Evolutionary conservation across 2,888 invertebrate species (phyloP), one percentile per base, ranked within the genome.

Genomic region (Scelioninae gen. 2): DNA sequence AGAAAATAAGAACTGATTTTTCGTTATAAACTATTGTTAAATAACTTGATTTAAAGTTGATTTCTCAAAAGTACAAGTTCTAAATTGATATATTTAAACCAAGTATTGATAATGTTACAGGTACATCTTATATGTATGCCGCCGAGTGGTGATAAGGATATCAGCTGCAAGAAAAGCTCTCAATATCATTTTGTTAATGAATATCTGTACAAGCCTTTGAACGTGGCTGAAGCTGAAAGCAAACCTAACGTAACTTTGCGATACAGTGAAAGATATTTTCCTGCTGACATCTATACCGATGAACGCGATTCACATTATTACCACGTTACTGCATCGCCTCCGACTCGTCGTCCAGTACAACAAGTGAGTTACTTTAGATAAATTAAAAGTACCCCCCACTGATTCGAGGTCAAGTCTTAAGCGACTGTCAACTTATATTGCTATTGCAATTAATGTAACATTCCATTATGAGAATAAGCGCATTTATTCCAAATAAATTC

Each of bases 71-170:
- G n/a, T n/a, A n/a, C n/a, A n/a, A n/a, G n/a, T n/a, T n/a, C n/a
- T n/a, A n/a, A n/a, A n/a, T n/a, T n/a, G n/a, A n/a, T n/a, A n/a
- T n/a, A n/a, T n/a, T n/a, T n/a, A n/a, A n/a, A n/a, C n/a, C n/a
- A n/a, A n/a, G n/a, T n/a, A n/a, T n/a, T n/a, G n/a, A n/a, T n/a
- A n/a, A n/a, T n/a, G n/a, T 70, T 87, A 57, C 89, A 96, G 92
- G 95, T 96, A 10, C 96, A 96, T 84, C 87, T 96, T 74, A 96
- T 96, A 85, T 96, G 96, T 87, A 96, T 96, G 94, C 96, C 96
- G 2, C 95, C 95, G 2, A 93, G 92, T 19, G 92, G 92, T 68
- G 75, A 75, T 11, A 75, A 75, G 55, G 96, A 96, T 81, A 96
- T 94, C 87, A 95, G 93, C 81, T 96, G 96, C 87, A 92, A 93